These are phyloP conservation scores for Glossophaga mutica DNA, from an alignment of 2,797 vertebrate genomes.

Conservation along the genomic window DNA sequence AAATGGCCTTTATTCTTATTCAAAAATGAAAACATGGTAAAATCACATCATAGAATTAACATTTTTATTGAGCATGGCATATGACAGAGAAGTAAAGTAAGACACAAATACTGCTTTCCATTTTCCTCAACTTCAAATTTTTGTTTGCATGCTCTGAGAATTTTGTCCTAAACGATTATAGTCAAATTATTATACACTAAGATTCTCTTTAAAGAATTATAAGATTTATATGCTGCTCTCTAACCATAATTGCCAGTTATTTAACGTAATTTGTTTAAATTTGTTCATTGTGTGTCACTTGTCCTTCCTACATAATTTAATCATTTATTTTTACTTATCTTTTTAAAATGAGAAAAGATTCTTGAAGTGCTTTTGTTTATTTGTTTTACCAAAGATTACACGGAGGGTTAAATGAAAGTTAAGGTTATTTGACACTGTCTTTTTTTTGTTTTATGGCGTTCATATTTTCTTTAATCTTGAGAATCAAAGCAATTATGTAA, in stretches of 20 bases:
- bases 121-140: not conserved
- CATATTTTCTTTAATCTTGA: conserved; percentile 12
- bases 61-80: not conserved
- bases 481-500: conserved; percentile 25
- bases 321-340: not conserved
- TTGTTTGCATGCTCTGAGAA: not conserved
- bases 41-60: not conserved
- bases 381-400: not conserved
- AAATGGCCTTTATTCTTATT: not conserved
- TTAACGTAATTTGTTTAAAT: conserved; percentile 22
- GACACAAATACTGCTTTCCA: not conserved
- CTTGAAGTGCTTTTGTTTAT: not conserved
- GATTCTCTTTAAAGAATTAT: not conserved
- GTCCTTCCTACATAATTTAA: not conserved
- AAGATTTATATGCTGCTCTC: not conserved
- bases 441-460: not conserved
- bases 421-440: not conserved
- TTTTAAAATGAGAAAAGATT: not conserved
- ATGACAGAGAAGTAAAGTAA: not conserved
- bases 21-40: not conserved
- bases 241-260: not conserved
- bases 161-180: not conserved
- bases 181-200: not conserved
- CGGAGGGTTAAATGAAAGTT: not conserved
- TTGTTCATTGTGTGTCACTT: not conserved